A percentile compares a stretch with the other conserved stretches of the same genome.
Evolutionary conservation across 2,797 vertebrate genomes (phyloP).

Genomic region (Tenualosa thibaudeaui): DNA sequence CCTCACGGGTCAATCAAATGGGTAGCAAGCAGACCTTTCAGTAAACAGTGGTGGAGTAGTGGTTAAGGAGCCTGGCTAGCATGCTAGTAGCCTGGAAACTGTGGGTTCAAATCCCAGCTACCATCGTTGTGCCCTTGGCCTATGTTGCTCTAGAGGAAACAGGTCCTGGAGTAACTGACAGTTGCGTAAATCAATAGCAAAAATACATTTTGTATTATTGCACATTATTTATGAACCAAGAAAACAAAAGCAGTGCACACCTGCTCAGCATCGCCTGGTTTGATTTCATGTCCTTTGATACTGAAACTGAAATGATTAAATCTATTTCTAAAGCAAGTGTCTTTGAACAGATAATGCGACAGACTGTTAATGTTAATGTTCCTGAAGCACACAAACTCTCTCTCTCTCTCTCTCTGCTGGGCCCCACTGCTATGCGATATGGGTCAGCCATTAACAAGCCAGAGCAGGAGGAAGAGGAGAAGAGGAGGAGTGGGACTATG

Average conservation of each 20-base stretch:
- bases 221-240: not conserved
- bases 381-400: not conserved
- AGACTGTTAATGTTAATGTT: not conserved
- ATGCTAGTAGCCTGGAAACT: too few relatives aligned
- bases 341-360: not conserved
- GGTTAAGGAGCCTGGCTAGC: too few relatives aligned
- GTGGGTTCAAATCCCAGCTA: too few relatives aligned
- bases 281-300: not conserved
- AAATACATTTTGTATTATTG: too few relatives aligned
- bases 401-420: not conserved
- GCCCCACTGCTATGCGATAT: not conserved
- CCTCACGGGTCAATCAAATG: not conserved
- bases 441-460: slow-evolving; percentile 3
- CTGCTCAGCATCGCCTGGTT: not conserved
- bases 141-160: too few relatives aligned
- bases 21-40: not conserved
- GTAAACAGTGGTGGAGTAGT: not conserved
- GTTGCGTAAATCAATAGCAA: too few relatives aligned
- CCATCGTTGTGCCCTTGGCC: too few relatives aligned
- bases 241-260: not conserved
- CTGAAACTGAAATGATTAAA: slow-evolving; percentile 1
- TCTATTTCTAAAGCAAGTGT: not conserved
- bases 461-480: not conserved
- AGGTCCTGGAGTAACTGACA: too few relatives aligned
- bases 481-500: not conserved